Evolutionary conservation across 2,797 vertebrate genomes (phyloP).

Genomic region (Xenopus petersii): DNA sequence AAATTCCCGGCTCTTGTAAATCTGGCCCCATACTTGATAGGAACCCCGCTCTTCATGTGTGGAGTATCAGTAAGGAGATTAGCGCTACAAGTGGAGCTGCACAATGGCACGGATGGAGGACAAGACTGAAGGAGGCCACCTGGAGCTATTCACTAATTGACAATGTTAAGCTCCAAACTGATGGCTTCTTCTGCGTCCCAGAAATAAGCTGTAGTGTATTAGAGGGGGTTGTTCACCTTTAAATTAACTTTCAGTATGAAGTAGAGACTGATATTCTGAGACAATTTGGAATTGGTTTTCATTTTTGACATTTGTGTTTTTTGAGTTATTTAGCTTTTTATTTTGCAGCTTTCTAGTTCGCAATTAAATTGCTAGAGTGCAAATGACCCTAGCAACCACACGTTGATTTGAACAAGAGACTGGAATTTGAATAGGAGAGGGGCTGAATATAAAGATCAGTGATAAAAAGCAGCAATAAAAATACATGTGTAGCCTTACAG

Average conservation of each 20-base stretch:
- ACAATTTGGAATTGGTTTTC: neutral
- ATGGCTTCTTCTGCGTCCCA: neutral
- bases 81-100: slow-evolving; percentile 46
- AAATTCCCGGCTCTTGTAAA: slow-evolving; percentile 53
- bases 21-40: slow-evolving; percentile 26
- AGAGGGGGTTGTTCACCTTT: neutral
- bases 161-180: slow-evolving; percentile 41
- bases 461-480: too few relatives aligned
- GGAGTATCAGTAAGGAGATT: slow-evolving; percentile 54
- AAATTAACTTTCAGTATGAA: neutral
- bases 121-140: slow-evolving; percentile 30
- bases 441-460: too few relatives aligned
- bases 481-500: too few relatives aligned
- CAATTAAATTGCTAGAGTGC: too few relatives aligned
- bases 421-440: too few relatives aligned
- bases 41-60: slow-evolving; percentile 42
- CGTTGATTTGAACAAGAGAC: too few relatives aligned
- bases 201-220: slow-evolving; percentile 19
- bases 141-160: slow-evolving; percentile 21
- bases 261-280: neutral
- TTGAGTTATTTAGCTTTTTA: too few relatives aligned
- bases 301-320: too few relatives aligned
- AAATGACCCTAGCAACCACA: too few relatives aligned
- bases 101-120: neutral
- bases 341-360: too few relatives aligned